A percentile compares a stretch with the other conserved stretches of the same genome.
Conservation (phyloP, 2,113 vertebrate species). For the Ctenodactylus gundi region DNA sequence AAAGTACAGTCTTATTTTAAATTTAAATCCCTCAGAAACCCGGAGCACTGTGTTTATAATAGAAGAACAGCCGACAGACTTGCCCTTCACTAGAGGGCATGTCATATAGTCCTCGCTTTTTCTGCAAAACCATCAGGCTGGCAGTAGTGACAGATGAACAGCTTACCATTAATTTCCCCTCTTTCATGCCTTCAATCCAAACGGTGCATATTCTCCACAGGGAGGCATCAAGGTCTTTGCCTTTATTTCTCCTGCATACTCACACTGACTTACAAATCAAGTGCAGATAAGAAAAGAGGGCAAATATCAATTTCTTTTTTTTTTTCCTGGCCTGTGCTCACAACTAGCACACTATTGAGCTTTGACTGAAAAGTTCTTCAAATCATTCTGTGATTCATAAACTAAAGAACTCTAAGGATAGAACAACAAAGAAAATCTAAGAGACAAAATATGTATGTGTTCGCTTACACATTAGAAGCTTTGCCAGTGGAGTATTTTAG, state of each 20-base stretch:
- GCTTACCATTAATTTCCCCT: slow-evolving; percentile 90
- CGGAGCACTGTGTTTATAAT: slow-evolving; percentile 84
- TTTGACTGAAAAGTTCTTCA: slow-evolving; percentile 83
- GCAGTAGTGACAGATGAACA: slow-evolving; percentile 92
- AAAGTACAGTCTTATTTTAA: slow-evolving; percentile 83
- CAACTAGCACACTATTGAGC: slow-evolving; percentile 80
- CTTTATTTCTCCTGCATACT: slow-evolving; percentile 88
- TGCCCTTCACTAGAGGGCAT: slow-evolving; percentile 91
- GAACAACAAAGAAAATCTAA: slow-evolving; percentile 80
- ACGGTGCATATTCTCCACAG: slow-evolving; percentile 87
- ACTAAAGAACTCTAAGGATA: slow-evolving; percentile 71
- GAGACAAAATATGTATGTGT: slow-evolving; percentile 76
- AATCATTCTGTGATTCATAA: slow-evolving; percentile 81
- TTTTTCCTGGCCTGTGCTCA: slow-evolving; percentile 79
- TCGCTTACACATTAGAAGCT: slow-evolving; percentile 75
- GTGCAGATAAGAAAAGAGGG: slow-evolving; percentile 85
- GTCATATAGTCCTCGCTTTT: slow-evolving; percentile 84
- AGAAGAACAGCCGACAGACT: slow-evolving; percentile 85
- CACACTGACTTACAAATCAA: slow-evolving; percentile 89
- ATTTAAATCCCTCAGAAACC: slow-evolving; percentile 83
- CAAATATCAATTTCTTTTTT: slow-evolving; percentile 85
- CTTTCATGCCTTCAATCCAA: slow-evolving; percentile 90
- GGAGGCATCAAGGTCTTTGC: slow-evolving; percentile 88
- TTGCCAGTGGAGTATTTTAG: slow-evolving; percentile 65
- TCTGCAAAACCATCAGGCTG: slow-evolving; percentile 86